phyloP scores from a whole-genome alignment of 2,797 vertebrate genomes.

The Moxostoma hubbsi region DNA sequence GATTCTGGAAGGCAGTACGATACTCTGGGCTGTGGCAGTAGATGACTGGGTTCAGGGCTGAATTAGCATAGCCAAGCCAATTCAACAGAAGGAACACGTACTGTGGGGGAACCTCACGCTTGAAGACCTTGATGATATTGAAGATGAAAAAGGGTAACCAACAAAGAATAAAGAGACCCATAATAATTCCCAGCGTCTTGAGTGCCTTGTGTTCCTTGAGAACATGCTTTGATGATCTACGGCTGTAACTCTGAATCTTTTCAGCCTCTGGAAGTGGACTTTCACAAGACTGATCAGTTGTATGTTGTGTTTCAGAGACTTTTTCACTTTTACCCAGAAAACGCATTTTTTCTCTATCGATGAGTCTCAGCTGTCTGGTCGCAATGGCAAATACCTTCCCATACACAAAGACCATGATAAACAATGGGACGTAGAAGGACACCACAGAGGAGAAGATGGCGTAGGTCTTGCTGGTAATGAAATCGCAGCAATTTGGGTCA shows the following conservation, averaged over 20 bases:
- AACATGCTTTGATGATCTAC: constrained; percentile 27
- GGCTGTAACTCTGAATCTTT: accelerated
- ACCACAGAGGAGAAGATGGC: constrained; percentile 81
- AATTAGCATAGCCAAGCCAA: constrained; percentile 87
- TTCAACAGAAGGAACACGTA: constrained; percentile 77
- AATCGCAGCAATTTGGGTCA: constrained; percentile 77
- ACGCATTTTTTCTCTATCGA: constrained; percentile 73
- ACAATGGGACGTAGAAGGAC: constrained; percentile 85
- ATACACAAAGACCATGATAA: constrained; percentile 84
- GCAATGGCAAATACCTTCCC: constrained; percentile 78
- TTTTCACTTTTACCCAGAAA: constrained; percentile 64
- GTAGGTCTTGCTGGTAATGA: constrained; percentile 78
- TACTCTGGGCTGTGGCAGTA: constrained; percentile 85
- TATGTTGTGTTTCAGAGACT: not conserved
- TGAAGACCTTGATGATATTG: constrained; percentile 79
- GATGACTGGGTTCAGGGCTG: constrained; percentile 85
- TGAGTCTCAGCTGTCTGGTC: constrained; percentile 72
- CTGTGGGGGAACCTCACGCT: constrained; percentile 56
- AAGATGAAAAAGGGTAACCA: constrained; percentile 86
- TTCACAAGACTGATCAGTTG: not conserved
- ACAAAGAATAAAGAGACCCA: constrained; percentile 83
- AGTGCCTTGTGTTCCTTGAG: constrained; percentile 81
- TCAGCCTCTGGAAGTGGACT: not conserved
- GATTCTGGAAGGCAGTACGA: constrained; percentile 76
- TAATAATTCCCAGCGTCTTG: constrained; percentile 83